phyloP scores from a whole-genome alignment of 2,888 invertebrate genomes.

The Drosophila buzzatii region DNA sequence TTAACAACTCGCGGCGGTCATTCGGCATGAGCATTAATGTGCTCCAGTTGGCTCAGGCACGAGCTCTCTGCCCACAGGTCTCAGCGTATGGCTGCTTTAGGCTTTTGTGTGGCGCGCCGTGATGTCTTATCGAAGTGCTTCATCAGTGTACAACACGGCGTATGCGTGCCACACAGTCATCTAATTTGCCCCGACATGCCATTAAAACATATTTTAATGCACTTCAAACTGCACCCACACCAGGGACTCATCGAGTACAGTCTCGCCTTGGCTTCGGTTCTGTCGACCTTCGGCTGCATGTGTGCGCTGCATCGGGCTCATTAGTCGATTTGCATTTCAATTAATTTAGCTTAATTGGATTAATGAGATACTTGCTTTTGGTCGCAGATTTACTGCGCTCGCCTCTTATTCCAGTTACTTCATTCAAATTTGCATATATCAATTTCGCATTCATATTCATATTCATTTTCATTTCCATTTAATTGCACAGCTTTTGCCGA shows the following conservation, averaged over 20 bases:
- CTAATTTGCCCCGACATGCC: conserved; percentile 59
- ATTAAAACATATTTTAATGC: conserved; percentile 66
- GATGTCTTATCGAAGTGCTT: conserved; percentile 42
- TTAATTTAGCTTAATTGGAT: conserved; percentile 80
- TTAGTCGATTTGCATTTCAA: conserved; percentile 79
- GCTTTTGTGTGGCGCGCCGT: conserved; percentile 1
- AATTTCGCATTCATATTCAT: conserved; percentile 10
- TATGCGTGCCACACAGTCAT: conserved; percentile 57
- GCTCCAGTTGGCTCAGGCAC: conserved; percentile 16
- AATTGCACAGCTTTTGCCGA: conserved; percentile 49
- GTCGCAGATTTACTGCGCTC: conserved; percentile 48
- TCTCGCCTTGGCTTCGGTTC: not conserved
- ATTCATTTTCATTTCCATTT: conserved; percentile 40
- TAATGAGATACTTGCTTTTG: conserved; percentile 80
- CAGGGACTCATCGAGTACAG: not conserved
- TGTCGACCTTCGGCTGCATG: conserved; percentile 7
- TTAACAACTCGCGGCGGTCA: conserved; percentile 50
- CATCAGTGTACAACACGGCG: conserved; percentile 64
- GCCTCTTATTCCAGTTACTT: conserved; percentile 41
- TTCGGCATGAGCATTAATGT: conserved; percentile 42
- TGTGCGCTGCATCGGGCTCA: conserved; percentile 58
- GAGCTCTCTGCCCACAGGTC: conserved; percentile 17
- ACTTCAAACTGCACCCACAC: conserved; percentile 21
- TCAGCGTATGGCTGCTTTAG: not conserved
- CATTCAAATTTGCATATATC: conserved; percentile 70